phyloP scores from a whole-genome alignment of 1,140 invertebrate genomes.

The Drosophila albomicans region DNA sequence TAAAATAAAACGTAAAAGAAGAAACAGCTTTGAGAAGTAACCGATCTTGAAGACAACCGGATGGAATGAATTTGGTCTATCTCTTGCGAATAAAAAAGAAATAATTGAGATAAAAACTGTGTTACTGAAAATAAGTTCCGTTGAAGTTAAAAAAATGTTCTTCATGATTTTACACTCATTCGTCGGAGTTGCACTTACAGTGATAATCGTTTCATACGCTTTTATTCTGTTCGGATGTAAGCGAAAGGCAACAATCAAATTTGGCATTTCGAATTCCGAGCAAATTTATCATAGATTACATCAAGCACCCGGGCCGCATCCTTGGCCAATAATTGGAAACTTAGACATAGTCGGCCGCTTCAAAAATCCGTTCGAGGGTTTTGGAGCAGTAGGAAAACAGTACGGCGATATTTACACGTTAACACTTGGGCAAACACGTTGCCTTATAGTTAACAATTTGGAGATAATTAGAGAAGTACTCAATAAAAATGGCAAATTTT shows the following conservation, averaged over 20 bases:
- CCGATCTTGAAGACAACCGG: slow-evolving; percentile 23
- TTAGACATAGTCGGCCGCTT: slow-evolving; percentile 88
- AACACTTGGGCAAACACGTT: slow-evolving; percentile 89
- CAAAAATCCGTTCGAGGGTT: slow-evolving; percentile 89
- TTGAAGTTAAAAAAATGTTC: slow-evolving; percentile 45
- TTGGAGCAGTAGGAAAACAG: slow-evolving; percentile 88
- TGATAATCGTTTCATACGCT: slow-evolving; percentile 43
- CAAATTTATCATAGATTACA: slow-evolving; percentile 27
- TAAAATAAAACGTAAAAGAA: slow-evolving; percentile 45
- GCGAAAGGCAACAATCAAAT: slow-evolving; percentile 24
- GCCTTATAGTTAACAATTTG: slow-evolving; percentile 92
- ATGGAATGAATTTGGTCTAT: slow-evolving; percentile 7
- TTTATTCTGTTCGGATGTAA: slow-evolving; percentile 34
- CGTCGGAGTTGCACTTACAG: slow-evolving; percentile 20
- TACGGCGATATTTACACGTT: slow-evolving; percentile 92
- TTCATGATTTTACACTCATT: slow-evolving; percentile 23
- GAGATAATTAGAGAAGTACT: slow-evolving; percentile 91
- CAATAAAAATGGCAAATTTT: slow-evolving; percentile 91
- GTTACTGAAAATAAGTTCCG: neutral
- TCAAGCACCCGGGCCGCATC: slow-evolving; percentile 87
- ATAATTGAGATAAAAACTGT: slow-evolving; percentile 2
- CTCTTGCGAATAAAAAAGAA: neutral
- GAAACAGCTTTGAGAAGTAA: slow-evolving; percentile 39
- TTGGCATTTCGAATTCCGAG: slow-evolving; percentile 9
- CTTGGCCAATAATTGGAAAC: slow-evolving; percentile 90